Evolutionary conservation across 2,113 vertebrate species (phyloP).

Genomic region (Anseranas semipalmata): DNA sequence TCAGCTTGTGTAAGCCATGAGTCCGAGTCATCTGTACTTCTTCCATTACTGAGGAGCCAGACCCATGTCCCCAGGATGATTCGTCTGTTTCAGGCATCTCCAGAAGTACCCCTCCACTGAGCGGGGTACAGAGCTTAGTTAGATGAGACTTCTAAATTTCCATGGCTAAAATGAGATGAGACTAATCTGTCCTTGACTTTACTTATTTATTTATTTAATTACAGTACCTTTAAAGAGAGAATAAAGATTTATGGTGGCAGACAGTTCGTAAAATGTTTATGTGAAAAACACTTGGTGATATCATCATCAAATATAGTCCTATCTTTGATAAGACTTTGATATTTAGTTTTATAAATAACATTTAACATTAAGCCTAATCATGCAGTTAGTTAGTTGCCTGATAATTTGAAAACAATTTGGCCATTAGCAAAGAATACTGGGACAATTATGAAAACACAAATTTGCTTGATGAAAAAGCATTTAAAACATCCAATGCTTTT

Average conservation of each 20-base stretch:
- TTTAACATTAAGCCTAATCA: neutral
- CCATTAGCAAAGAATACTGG: neutral
- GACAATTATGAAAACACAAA: neutral
- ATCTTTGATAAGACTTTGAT: no score
- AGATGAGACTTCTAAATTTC: neutral
- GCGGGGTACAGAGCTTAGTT: neutral
- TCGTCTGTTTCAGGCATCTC: neutral
- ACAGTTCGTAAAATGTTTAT: neutral
- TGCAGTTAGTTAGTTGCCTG: neutral
- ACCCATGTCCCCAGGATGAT: neutral
- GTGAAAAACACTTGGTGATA: neutral
- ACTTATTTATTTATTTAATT: neutral
- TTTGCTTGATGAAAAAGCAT: neutral
- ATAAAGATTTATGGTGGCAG: neutral
- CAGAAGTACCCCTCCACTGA: neutral
- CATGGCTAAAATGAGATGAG: neutral
- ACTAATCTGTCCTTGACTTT: neutral
- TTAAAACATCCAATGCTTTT: neutral
- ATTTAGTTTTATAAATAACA: neutral
- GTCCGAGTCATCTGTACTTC: neutral
- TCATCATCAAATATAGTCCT: neutral
- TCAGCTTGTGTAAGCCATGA: neutral
- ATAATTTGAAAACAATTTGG: slow-evolving; percentile 9
- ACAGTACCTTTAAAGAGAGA: neutral
- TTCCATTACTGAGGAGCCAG: neutral